Evolutionary conservation across 2,888 invertebrate genomes (phyloP).

Genomic region (Thera obeliscata): DNA sequence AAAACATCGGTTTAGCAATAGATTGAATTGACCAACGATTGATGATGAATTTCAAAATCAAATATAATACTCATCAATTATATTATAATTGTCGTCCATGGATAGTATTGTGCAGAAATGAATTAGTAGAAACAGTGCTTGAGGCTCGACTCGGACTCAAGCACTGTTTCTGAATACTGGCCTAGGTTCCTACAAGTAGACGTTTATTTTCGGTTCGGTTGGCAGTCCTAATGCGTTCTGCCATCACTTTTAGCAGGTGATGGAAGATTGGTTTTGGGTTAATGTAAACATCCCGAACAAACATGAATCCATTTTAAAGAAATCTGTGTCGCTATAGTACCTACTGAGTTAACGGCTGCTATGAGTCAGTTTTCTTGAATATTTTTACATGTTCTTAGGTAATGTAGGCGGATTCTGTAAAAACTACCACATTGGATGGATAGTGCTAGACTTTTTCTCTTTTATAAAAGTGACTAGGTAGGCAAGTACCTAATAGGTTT

Average conservation of each 20-base stretch:
- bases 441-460: too few species aligned
- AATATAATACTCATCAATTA: too few species aligned
- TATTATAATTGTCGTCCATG: too few species aligned
- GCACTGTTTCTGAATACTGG: too few species aligned
- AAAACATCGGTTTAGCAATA: conserved; percentile 26
- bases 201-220: too few species aligned
- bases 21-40: conserved; percentile 28
- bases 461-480: too few species aligned
- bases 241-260: conserved; percentile 23
- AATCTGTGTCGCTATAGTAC: conserved; percentile 13
- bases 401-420: conserved; percentile 8
- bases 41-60: conserved; percentile 22
- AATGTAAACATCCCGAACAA: conserved; percentile 38
- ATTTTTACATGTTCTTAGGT: conserved; percentile 37
- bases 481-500: too few species aligned
- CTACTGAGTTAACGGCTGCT: conserved; percentile 13
- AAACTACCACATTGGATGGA: background rate
- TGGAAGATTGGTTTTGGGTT: conserved; percentile 33
- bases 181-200: too few species aligned
- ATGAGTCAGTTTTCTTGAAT: conserved; percentile 33
- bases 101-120: too few species aligned
- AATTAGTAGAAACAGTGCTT: too few species aligned
- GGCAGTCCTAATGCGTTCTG: too few species aligned
- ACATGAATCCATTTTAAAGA: conserved; percentile 24
- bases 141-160: too few species aligned